Evolutionary conservation across 2,113 vertebrate genomes (phyloP), one percentile per base, ranked within the genome.

Genomic region (Pheucticus melanocephalus): DNA sequence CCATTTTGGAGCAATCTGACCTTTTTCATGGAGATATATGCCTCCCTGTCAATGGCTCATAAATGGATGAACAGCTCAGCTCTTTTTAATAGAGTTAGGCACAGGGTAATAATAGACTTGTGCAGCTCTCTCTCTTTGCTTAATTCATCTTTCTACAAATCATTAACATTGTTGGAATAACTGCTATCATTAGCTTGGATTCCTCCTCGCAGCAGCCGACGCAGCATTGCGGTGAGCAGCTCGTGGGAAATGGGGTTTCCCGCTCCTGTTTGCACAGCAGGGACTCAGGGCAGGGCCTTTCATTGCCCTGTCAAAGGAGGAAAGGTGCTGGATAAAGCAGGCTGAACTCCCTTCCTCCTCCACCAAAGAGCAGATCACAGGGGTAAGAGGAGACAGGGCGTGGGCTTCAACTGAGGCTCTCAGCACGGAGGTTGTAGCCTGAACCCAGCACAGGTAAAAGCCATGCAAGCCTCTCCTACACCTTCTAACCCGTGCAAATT

Each of bases 101-200:
- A 90, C 89, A 68, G 87, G 70, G 87, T 97, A 90, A 92, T 97
- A 97, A 97, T 97, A 96, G 97, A 97, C 95, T 97, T 75, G 93
- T 86, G 89, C 89, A 77, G 87, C 90, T 93, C 95, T 82, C 94
- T 95, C 95, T 94, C 95, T 91, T 94, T 94, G 92, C 93, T 97
- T 97, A 97, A 97, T 97, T 97, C 96, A 97, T 97, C 97, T 97
- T 97, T 97, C 96, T 94, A 96, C 96, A 97, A 97, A 97, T 97
- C 97, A 97, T 97, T 97, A 97, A 94, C 95, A 95, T 95, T 95
- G 97, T 95, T 97, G 96, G 70, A 97, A 97, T 97, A 97, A 97
- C 96, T 95, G 94, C 95, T 95, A 94, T 96, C 96, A 81, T 97
- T 97, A 97, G 64, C 90, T 84, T 31, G 89, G 92, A 82, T 88